Evolutionary conservation across 2,113 vertebrate species (phyloP).

Genomic region (Monarcha castaneiventris): DNA sequence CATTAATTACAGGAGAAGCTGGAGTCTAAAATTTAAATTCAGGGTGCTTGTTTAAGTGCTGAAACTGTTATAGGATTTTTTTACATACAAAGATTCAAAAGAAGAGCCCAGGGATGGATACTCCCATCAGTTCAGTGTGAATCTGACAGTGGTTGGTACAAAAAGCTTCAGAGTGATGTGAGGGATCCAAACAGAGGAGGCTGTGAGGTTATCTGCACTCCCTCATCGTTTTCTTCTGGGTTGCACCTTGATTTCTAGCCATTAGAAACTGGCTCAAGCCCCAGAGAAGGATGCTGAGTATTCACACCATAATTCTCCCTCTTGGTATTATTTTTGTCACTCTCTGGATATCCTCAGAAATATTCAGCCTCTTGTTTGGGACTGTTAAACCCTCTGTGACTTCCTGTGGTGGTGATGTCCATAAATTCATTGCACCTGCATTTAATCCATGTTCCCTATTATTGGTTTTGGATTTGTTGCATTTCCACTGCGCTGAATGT

Average conservation of each 20-base stretch:
- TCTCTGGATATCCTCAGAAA: background rate
- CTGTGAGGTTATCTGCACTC: background rate
- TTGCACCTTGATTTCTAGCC: background rate
- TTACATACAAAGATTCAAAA: background rate
- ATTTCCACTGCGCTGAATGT: background rate
- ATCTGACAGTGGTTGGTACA: background rate
- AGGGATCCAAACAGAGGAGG: background rate
- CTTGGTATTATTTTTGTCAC: background rate
- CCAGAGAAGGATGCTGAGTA: background rate
- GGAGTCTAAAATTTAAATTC: background rate
- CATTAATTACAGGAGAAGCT: background rate
- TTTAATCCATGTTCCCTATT: background rate
- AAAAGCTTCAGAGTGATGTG: background rate
- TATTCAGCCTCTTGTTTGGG: background rate
- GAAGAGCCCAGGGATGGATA: background rate
- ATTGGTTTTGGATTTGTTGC: background rate
- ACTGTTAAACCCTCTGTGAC: background rate
- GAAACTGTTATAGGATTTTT: background rate
- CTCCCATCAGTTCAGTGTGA: background rate
- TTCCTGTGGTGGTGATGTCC: background rate
- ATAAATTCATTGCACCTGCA: background rate
- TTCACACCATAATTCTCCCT: background rate
- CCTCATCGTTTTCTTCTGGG: background rate
- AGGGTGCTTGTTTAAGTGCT: background rate
- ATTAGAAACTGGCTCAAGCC: background rate